A percentile compares a stretch with the other conserved stretches of the same genome.
These are phyloP conservation scores for Chiroxiphia lanceolata DNA, from an alignment of 2,797 vertebrate species.

Conservation along the genomic window DNA sequence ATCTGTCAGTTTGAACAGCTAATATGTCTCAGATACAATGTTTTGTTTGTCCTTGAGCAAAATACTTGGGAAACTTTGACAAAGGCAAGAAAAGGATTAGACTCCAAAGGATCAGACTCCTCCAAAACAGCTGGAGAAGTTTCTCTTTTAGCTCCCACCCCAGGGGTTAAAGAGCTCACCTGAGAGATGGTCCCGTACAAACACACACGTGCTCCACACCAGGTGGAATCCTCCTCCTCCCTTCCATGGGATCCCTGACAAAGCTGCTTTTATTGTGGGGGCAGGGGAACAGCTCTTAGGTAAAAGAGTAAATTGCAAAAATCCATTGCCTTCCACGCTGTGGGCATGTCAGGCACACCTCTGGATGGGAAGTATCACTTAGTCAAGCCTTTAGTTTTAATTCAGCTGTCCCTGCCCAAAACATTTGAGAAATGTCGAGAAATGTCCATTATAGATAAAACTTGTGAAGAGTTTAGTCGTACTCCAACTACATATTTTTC, in stretches of 20 bases:
- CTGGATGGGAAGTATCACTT: not conserved
- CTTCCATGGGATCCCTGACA: not conserved
- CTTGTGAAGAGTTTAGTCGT: not conserved
- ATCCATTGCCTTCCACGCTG: not conserved
- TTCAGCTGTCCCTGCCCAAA: not conserved
- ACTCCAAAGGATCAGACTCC: not conserved
- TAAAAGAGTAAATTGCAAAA: not conserved
- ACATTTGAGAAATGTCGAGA: not conserved
- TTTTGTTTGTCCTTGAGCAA: not conserved
- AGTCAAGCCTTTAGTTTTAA: not conserved
- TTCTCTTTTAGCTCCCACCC: not conserved
- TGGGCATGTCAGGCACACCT: not conserved
- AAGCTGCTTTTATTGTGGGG: not conserved
- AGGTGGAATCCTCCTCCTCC: not conserved
- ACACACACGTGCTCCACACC: not conserved
- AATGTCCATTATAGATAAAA: not conserved
- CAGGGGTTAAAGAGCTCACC: not conserved
- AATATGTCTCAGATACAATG: not conserved
- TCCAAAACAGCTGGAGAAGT: not conserved
- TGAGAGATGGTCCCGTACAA: not conserved
- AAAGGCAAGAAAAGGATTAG: not conserved
- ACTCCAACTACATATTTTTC: not conserved
- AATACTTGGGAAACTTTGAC: not conserved
- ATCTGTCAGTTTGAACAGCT: not conserved
- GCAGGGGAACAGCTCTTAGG: not conserved